Conservation (phyloP, 1,140 invertebrate species). For the Papilio dardanus region DNA sequence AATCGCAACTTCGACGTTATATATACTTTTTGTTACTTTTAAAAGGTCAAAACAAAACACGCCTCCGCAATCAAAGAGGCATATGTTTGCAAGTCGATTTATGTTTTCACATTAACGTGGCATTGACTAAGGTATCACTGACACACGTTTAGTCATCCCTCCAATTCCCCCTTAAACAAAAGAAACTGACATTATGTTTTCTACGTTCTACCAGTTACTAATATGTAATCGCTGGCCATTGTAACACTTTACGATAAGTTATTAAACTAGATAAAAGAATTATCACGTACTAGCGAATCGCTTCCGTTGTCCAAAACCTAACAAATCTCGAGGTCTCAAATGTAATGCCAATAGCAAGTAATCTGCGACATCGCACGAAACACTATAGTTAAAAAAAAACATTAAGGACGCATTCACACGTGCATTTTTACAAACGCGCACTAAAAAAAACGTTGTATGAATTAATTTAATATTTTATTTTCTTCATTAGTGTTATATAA, state of each 20-base stretch:
- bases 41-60: conserved; percentile 6
- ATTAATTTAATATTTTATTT: too few species aligned
- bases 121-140: background rate
- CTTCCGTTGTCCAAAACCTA: background rate
- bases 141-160: background rate
- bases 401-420: background rate
- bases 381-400: background rate
- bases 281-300: too few species aligned
- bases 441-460: too few species aligned
- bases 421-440: too few species aligned
- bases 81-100: background rate
- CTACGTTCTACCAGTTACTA: too few species aligned
- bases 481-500: too few species aligned
- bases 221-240: too few species aligned
- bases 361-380: background rate
- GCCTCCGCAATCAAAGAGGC: background rate
- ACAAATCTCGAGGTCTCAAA: background rate
- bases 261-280: too few species aligned
- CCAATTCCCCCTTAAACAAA: too few species aligned
- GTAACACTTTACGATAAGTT: too few species aligned
- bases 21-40: background rate
- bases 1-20: background rate
- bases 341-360: background rate
- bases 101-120: background rate
- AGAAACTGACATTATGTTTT: too few species aligned